Evolutionary conservation across 2,888 invertebrate species (phyloP), one percentile per base, ranked within the genome.

Genomic region (Nymphalis urticae): DNA sequence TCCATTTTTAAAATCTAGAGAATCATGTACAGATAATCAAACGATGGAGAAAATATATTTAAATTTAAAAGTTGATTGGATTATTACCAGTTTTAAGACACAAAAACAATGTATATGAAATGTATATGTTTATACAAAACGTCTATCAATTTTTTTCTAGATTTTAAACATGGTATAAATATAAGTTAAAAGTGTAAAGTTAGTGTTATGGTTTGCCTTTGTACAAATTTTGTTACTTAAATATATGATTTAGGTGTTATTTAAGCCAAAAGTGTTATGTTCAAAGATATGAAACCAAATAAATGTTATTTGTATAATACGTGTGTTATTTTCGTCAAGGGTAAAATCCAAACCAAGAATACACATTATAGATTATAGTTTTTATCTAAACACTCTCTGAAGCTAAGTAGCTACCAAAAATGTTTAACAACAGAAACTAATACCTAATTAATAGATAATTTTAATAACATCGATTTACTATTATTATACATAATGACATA

Each of bases 261-360:
- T 62, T 72, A 70, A 70, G 72, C 65, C 70, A 72, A 71, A 73
- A n/a, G 64, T 72, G 73, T 73, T 74, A 74, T 64, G 73, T 74
- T 74, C 54, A 69, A 60, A 66, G 60, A 62, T 62, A 70, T 66
- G 59, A 70, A 70, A 72, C 47, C 27, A 72, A 74, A 73, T 74
- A 74, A 74, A 74, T 74, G 74, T 74, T 73, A 73, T 74, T 74
- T 74, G 72, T 74, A 74, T 66, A 56, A 16, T 1, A 72, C 47
- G 21, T 47, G 16, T 64, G 61, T 68, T 54, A 48, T 64, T 70
- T 64, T 36, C 27, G n/a, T 60, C 36, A 19, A 42, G 3, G 36
- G 48, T n/a, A 21, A 32, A 32, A 9, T 32, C 1, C 1, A 13
- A 13, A 16, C 42, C 16, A 59, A 59, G 36, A 32, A 58, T 8